Evolutionary conservation across 1,140 invertebrate genomes (phyloP).

Genomic region (Drosophila subobscura): DNA sequence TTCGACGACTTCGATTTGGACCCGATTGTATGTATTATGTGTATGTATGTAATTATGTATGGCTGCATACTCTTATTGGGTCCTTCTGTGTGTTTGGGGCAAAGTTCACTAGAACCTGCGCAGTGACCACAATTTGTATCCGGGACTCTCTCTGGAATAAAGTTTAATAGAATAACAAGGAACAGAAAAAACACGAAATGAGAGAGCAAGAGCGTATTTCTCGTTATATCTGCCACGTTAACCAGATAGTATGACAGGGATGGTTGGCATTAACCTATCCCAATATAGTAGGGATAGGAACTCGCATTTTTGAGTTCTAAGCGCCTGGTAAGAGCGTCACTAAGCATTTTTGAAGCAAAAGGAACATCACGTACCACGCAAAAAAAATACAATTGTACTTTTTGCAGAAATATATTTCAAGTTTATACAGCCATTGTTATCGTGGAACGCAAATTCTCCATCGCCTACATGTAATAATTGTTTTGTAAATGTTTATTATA

Average conservation of each 20-base stretch:
- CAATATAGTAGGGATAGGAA: conserved; percentile 1
- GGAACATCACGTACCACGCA: no score
- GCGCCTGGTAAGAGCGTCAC: conserved; percentile 15
- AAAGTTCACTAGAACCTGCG: conserved; percentile 6
- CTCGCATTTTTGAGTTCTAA: conserved; percentile 5
- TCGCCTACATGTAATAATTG: no score
- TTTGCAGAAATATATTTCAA: no score
- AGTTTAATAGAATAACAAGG: no score
- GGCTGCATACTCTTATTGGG: background rate
- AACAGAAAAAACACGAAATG: background rate
- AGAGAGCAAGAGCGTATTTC: background rate
- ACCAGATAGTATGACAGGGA: no score
- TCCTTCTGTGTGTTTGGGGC: background rate
- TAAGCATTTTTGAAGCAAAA: background rate
- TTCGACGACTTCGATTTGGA: conserved; percentile 67
- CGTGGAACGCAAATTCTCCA: no score
- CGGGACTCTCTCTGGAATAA: conserved; percentile 1
- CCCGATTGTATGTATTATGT: conserved; percentile 46
- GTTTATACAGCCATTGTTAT: no score
- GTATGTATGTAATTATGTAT: no score
- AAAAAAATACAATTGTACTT: no score
- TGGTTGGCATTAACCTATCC: background rate
- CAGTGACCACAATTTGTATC: conserved; percentile 14
- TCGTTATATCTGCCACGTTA: background rate
- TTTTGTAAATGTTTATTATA: no score